Percentiles rank a stretch among this genome's conserved stretches.
Conservation (phyloP, 2,113 vertebrate genomes). For the Lophotis ruficrista region DNA sequence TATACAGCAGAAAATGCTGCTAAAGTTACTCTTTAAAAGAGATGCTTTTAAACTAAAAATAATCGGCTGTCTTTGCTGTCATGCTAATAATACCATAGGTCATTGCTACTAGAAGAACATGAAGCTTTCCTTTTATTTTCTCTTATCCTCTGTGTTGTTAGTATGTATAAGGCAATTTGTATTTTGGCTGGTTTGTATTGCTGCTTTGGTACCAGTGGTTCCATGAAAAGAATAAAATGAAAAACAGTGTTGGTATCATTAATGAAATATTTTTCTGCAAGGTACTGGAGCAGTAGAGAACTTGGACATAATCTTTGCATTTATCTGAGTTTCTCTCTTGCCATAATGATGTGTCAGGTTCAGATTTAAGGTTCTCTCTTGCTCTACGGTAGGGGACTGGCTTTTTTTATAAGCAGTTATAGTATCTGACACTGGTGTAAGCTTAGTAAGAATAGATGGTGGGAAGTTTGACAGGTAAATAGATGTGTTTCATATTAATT, state of each 20-base stretch:
- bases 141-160: not conserved
- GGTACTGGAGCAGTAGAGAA: not conserved
- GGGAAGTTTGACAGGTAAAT: not conserved
- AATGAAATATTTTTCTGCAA: not conserved
- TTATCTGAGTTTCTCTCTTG: not conserved
- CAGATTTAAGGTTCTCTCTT: not conserved
- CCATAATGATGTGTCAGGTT: not conserved
- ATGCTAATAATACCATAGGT: conserved; percentile 6
- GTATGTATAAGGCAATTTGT: not conserved
- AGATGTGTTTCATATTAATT: not conserved
- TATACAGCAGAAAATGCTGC: not conserved
- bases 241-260: not conserved
- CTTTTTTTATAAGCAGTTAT: not conserved
- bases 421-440: not conserved
- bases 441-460: not conserved
- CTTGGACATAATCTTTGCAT: not conserved
- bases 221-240: not conserved
- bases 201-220: not conserved
- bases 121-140: not conserved
- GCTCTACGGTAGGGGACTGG: not conserved
- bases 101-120: not conserved
- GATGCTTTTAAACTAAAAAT: conserved; percentile 23
- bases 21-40: not conserved
- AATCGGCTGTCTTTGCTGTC: conserved; percentile 10
- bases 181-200: not conserved